Base-by-base conservation (phyloP, 1,140 invertebrate genomes). In the Melipona quadrifasciata region DNA sequence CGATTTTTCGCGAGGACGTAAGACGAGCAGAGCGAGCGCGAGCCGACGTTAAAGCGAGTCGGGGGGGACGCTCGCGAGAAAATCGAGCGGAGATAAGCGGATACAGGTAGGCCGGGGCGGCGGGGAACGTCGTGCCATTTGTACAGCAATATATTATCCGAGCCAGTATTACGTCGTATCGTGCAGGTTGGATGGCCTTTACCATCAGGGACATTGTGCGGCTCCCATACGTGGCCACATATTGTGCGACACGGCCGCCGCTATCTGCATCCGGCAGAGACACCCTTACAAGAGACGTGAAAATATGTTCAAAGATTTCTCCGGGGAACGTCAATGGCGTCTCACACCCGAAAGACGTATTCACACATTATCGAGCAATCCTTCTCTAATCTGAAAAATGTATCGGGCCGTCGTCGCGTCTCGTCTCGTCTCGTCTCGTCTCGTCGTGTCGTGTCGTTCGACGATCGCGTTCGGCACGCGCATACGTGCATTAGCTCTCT, bases 251-350 rank as follows among this genome's bases (percentile, higher is more conserved):
- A 77, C 83, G 85, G 85, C 70, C 86, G 24, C 57, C 87, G 91
- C 93, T 95, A 94, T 95, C 94, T 95, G 93, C 93, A 95, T 95
- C 94, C 94, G 94, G 94, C 93, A 93, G 91, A 93, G 90, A 91
- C 90, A 85, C 87, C 93, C 90, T 85, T 90, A 87, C 75, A 91
- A 91, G 90, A 90, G 92, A 93, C 93, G 91, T 93, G 92, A 94
- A 94, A 94, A 94, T 94, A 95, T 94, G 92, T 89, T 92, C 85
- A 79, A 91, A 94, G 92, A 94, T 94, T 95, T 95, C 94, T 95
- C 94, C 86, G 87, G 93, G 93, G 93, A 93, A 91, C 86, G 89
- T 83, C 85, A 64, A 73, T 84, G 70, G 73, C 79, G n/a, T 31
- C 47, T 17, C 80, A 55, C 72, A 27, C 74, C 81, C 57, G 58